Evolutionary conservation across 2,113 vertebrate genomes (phyloP), one percentile per base, ranked within the genome.

Genomic region (Gadus macrocephalus): DNA sequence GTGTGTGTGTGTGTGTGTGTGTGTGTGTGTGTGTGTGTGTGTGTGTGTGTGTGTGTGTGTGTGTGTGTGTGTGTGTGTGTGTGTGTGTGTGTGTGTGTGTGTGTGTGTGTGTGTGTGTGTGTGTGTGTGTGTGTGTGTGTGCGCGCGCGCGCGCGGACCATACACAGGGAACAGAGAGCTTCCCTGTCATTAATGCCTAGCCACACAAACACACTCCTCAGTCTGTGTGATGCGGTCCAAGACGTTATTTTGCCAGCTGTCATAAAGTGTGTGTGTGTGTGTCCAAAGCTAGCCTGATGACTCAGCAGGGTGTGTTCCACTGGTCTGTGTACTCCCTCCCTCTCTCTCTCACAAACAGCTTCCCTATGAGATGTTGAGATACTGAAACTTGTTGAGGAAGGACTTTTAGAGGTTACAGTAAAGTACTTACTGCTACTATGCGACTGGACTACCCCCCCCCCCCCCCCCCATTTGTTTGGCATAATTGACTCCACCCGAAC

Each of bases 181-280:
- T 69, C 81, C 82, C 78, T 82, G 73, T 87, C 83, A 80, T 72
- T 65, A 62, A 55, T 55, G 49, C 28, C 42, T 27, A 15, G 15
- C 3, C 65, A 58, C 19, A 68, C 38, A 55, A 59, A 66, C 35
- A 60, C 4, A 35, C 31, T 35, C 6, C 31, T 35, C 31, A 35
- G 67, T 42, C 25, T 35, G 0, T 74, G 62, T 38, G 66, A 77
- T 67, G 55, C 62, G 61, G 77, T 66, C 79, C 83, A 74, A 83
- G 69, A 81, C 76, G 28, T 58, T 77, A 74, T 84, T 88, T 79
- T 73, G 65, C n/a, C 70, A 61, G 66, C 74, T 77, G 71, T 71
- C 4, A 3, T 67, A 15, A 4, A 35, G 68, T 63, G 59, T 53
- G 61, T 53, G 19, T 25, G 25, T 25, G 25, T 25, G 25, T 25